Evolutionary conservation across 1,140 invertebrate genomes (phyloP), one percentile per base, ranked within the genome.

Genomic region (Drosophila leontia): DNA sequence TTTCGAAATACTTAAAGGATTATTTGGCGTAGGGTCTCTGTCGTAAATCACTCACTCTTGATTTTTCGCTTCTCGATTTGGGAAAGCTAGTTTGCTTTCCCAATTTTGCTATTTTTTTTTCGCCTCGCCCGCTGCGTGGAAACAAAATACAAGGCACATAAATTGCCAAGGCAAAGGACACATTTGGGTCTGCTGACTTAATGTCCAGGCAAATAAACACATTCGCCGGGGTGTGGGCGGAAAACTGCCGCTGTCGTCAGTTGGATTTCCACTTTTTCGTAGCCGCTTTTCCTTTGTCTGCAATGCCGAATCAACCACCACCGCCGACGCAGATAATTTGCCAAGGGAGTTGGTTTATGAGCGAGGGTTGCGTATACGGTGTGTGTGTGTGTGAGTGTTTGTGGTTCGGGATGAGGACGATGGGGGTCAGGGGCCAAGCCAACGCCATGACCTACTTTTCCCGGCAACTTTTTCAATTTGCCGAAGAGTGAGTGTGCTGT

Each of bases 391-490:
- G 47, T 7, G 42, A 56, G 50, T n/a, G 35, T 55, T 35, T 59
- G 60, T 45, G 57, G 41, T 29, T 48, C 13, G 15, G 57, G 37
- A 35, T 42, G 56, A 48, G 61, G 51, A 13, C 29, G 35, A 19
- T 29, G 56, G 26, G 47, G 35, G 58, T 64, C 59, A 70, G 60
- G 56, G 69, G 56, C 58, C 56, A 75, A 75, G 75, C 55, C 60
- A 69, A 57, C 78, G 80, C 85, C 85, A 78, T 88, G 85, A 88
- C 85, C 85, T 88, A 88, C 70, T 88, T 88, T 84, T 32, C 56
- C 58, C 51, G 41, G 41, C 75, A 85, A 90, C 74, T 84, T 88
- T 90, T 90, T 85, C 86, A 90, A 90, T 90, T 90, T 90, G 65
- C 37, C 53, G 55, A 51, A 48, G 57, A 41, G 53, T 55, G 55